Percentiles rank a stretch among this genome's conserved stretches.
Evolutionary conservation across 2,113 vertebrate genomes (phyloP).

Genomic region (Rallus limicola): DNA sequence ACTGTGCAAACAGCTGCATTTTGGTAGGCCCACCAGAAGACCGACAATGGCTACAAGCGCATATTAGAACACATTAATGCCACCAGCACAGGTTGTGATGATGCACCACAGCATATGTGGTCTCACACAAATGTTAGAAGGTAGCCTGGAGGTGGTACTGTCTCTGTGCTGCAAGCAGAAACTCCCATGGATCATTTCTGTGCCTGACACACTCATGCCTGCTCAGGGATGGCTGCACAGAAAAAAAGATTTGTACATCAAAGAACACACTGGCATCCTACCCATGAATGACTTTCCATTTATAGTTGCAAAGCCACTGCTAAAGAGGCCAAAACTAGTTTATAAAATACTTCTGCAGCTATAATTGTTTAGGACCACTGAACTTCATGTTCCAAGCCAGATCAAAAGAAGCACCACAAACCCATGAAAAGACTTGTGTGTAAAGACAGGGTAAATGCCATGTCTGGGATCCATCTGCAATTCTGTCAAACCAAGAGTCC

Average conservation of each 20-base stretch:
- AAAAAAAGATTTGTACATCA: constrained; percentile 22
- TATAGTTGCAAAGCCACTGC: constrained; percentile 47
- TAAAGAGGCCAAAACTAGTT: constrained; percentile 28
- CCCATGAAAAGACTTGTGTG: constrained; percentile 43
- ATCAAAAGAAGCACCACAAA: constrained; percentile 65
- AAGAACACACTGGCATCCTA: constrained; percentile 30
- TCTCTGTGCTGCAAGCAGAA: background rate
- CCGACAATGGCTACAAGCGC: background rate
- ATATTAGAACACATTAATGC: background rate
- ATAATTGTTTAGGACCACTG: constrained; percentile 55
- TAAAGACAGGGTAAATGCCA: constrained; percentile 56
- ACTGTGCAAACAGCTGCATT: background rate
- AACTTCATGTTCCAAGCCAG: constrained; percentile 54
- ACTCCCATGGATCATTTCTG: background rate
- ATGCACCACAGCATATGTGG: background rate
- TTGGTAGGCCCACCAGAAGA: background rate
- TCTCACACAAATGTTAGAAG: background rate
- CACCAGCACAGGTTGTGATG: background rate
- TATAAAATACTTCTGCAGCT: constrained; percentile 38
- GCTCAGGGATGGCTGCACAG: background rate
- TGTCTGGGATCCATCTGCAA: constrained; percentile 51
- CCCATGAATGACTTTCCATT: constrained; percentile 22
- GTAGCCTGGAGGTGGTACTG: background rate
- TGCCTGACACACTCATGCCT: background rate
- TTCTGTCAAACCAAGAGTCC: constrained; percentile 35